A percentile compares a stretch with the other conserved stretches of the same genome.
phyloP scores from a whole-genome alignment of 2,888 invertebrate genomes.

The Artemia sinica region DNA sequence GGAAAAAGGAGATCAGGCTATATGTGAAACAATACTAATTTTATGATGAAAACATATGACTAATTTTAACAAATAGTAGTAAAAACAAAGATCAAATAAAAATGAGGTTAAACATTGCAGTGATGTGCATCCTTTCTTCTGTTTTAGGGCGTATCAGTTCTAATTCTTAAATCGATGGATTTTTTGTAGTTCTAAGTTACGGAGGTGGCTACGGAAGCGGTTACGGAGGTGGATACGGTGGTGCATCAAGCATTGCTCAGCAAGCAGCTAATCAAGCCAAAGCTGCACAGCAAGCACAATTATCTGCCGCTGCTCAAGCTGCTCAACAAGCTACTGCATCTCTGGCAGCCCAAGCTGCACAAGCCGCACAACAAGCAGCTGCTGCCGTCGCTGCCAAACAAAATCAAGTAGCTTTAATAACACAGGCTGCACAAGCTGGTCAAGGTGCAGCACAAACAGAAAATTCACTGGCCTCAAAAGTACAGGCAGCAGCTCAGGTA shows the following conservation, averaged over 20 bases:
- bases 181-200: too few species aligned
- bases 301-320: conserved; percentile 23
- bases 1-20: too few species aligned
- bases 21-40: too few species aligned
- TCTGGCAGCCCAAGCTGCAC: conserved; percentile 25
- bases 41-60: too few species aligned
- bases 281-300: conserved; percentile 25
- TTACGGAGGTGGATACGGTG: conserved; percentile 24
- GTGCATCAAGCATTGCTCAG: conserved; percentile 26
- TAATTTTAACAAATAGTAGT: too few species aligned
- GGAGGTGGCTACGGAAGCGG: conserved; percentile 18
- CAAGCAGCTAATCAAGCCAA: conserved; percentile 27
- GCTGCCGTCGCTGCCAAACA: conserved; percentile 21
- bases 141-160: too few species aligned
- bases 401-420: conserved; percentile 25
- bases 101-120: too few species aligned
- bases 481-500: too few species aligned
- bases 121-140: too few species aligned
- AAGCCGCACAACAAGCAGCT: conserved; percentile 25
- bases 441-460: neutral
- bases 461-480: too few species aligned
- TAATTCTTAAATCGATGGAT: too few species aligned
- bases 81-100: too few species aligned
- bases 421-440: conserved; percentile 26
- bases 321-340: conserved; percentile 25